A percentile compares a stretch with the other conserved stretches of the same genome.
Evolutionary conservation across 2,113 vertebrate genomes (phyloP).

Genomic region (Otocyon megalotis): DNA sequence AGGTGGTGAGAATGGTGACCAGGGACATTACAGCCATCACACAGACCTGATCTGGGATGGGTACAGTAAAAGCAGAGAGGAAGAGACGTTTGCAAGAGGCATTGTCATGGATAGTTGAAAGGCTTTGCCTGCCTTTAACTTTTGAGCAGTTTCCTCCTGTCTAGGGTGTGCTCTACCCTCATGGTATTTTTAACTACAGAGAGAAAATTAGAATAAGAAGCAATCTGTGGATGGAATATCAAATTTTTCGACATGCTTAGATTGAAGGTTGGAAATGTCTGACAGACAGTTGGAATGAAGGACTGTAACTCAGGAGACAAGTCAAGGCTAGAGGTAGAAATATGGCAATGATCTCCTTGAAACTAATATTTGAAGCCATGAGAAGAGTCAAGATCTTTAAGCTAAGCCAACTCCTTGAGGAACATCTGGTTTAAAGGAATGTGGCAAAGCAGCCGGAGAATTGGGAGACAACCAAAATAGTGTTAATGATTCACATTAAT

Average conservation of each 20-base stretch:
- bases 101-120: background rate
- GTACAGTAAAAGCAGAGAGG: background rate
- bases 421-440: background rate
- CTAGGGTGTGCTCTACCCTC: background rate
- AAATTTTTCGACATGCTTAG: background rate
- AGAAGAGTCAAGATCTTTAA: background rate
- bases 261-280: background rate
- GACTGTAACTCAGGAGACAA: slow-evolving; percentile 1
- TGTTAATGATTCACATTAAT: background rate
- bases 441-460: background rate
- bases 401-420: background rate
- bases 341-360: background rate
- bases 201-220: background rate
- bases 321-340: slow-evolving; percentile 10
- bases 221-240: background rate
- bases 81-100: background rate
- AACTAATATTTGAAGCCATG: background rate
- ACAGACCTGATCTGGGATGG: background rate
- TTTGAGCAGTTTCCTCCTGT: background rate
- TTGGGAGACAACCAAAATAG: background rate
- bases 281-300: background rate
- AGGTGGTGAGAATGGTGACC: background rate
- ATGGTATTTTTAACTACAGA: slow-evolving; percentile 16
- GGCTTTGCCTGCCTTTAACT: background rate
- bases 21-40: background rate